Evolutionary conservation across 2,888 invertebrate species (phyloP).

Genomic region (Chironomus tentans): DNA sequence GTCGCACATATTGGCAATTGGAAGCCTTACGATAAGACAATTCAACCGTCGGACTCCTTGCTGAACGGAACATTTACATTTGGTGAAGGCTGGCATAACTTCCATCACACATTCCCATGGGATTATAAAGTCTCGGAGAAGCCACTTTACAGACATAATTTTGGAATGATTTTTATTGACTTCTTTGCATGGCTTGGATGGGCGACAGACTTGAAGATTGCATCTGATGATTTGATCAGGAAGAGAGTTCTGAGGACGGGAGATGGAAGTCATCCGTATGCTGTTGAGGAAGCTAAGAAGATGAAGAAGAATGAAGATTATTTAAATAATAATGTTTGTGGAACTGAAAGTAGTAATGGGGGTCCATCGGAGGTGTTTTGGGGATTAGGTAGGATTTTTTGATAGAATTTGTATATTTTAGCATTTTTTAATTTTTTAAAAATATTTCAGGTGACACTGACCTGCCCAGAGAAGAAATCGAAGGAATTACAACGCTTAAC

Average conservation of each 20-base stretch:
- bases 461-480: not conserved
- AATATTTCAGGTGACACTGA: not conserved
- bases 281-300: not conserved
- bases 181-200: slow-evolving; percentile 63
- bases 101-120: slow-evolving; percentile 55
- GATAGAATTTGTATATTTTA: no score
- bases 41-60: not conserved
- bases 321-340: no score
- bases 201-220: slow-evolving; percentile 79
- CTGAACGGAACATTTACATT: not conserved
- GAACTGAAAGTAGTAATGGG: no score
- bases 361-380: not conserved
- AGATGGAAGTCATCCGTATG: slow-evolving; percentile 50
- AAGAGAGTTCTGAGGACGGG: slow-evolving; percentile 64
- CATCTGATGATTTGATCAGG: slow-evolving; percentile 57
- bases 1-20: slow-evolving; percentile 39
- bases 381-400: not conserved
- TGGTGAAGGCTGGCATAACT: slow-evolving; percentile 61
- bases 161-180: slow-evolving; percentile 55
- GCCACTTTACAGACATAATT: slow-evolving; percentile 54
- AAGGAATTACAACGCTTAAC: not conserved
- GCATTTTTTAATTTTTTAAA: no score
- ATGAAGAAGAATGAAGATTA: no score
- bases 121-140: slow-evolving; percentile 68
- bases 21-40: not conserved